Conservation (phyloP, 2,888 invertebrate genomes). For the Eueremaeus valkanovi region DNA sequence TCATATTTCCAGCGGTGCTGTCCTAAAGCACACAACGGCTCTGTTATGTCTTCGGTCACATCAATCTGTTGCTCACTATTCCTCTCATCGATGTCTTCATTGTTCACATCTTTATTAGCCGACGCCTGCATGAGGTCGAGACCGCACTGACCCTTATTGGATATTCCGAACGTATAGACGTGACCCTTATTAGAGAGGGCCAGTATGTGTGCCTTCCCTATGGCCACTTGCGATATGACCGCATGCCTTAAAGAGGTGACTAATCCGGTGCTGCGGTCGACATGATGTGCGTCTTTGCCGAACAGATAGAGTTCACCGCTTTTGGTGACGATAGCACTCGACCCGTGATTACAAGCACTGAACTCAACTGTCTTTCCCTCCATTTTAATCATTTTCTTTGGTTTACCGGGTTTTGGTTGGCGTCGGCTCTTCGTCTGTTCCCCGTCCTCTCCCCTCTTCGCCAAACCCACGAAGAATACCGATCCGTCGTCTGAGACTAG, state of each 20-base stretch:
- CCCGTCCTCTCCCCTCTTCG: constrained; percentile 88
- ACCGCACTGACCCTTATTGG: constrained; percentile 97
- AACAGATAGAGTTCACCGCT: constrained; percentile 88
- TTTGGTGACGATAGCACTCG: constrained; percentile 84
- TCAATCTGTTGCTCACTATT: constrained; percentile 48
- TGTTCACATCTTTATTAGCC: background rate
- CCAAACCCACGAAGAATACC: constrained; percentile 79
- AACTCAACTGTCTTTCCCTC: constrained; percentile 76
- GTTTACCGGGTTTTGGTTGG: constrained; percentile 83
- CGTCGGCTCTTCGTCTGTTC: constrained; percentile 69
- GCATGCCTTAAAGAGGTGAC: constrained; percentile 71
- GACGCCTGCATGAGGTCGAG: constrained; percentile 21
- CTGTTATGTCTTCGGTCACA: constrained; percentile 44
- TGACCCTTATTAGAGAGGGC: constrained; percentile 80
- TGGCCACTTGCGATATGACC: constrained; percentile 65
- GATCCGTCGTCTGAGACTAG: constrained; percentile 88
- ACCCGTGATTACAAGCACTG: constrained; percentile 90
- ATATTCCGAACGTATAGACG: constrained; percentile 91
- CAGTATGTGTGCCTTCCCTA: constrained; percentile 95
- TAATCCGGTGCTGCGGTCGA: constrained; percentile 66
- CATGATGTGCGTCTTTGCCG: constrained; percentile 80
- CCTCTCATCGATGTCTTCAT: constrained; percentile 49
- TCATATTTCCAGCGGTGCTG: constrained; percentile 75
- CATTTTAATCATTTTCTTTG: constrained; percentile 84
- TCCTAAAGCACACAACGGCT: constrained; percentile 62